A percentile compares a stretch with the other conserved stretches of the same genome.
These are phyloP conservation scores for Aethes cnicana DNA, from an alignment of 2,888 invertebrate genomes.

Conservation along the genomic window DNA sequence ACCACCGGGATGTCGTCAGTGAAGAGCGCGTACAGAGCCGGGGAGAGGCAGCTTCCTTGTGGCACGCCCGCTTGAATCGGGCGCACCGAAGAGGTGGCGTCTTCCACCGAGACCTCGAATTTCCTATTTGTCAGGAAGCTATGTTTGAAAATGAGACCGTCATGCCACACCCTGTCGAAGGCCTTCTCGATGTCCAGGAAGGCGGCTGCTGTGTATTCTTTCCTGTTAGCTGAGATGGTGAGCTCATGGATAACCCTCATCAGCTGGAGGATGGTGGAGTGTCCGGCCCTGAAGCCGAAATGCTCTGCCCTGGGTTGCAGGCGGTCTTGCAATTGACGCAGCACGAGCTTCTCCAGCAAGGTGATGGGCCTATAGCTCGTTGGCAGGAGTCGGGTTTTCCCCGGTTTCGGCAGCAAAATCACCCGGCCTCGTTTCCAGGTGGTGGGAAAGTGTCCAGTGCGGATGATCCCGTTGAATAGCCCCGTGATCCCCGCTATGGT, in stretches of 20 bases:
- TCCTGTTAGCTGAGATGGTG: conserved; percentile 31
- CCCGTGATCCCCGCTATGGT: no score
- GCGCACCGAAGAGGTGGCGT: not conserved
- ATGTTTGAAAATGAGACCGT: conserved; percentile 41
- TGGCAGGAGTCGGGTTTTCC: no score
- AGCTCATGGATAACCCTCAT: conserved; percentile 37
- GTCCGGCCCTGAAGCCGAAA: no score
- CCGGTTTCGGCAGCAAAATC: no score
- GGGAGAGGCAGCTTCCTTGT: conserved; percentile 33
- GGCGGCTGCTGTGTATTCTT: conserved; percentile 33
- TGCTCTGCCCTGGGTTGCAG: no score
- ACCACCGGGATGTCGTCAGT: conserved; percentile 32
- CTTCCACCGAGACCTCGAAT: conserved; percentile 36
- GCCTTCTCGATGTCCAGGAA: conserved; percentile 44
- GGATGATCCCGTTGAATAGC: no score
- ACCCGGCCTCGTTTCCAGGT: no score
- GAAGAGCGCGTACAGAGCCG: conserved; percentile 33
- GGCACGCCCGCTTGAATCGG: conserved; percentile 36
- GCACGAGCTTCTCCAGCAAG: no score
- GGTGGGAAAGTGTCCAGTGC: no score
- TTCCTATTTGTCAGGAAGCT: conserved; percentile 32
- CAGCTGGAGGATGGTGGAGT: conserved; percentile 33
- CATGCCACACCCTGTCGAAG: conserved; percentile 46
- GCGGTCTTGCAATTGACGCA: no score
- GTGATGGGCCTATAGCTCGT: no score